Evolutionary conservation across 2,797 vertebrate species (phyloP).

Genomic region (Spea hammondii): DNA sequence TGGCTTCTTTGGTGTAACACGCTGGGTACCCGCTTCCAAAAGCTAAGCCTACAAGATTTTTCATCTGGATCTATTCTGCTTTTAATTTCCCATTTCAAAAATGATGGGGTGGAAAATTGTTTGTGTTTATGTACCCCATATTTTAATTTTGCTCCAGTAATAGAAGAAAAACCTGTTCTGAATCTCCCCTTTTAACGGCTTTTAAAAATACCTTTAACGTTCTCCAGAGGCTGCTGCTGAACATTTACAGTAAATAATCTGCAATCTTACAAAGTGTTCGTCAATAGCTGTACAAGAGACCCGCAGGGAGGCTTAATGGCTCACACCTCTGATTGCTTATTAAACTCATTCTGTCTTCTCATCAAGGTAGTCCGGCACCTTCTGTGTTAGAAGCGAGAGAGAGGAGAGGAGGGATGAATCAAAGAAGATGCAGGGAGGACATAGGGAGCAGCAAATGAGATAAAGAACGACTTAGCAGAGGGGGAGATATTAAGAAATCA

Average conservation of each 20-base stretch:
- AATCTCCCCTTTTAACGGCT: not conserved
- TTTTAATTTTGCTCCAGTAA: not conserved
- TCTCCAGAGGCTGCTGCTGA: not conserved
- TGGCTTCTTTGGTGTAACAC: too few species aligned
- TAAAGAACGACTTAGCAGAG: not conserved
- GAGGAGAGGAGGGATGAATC: not conserved
- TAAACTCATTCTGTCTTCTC: conserved; percentile 15
- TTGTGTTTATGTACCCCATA: too few species aligned
- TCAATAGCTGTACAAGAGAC: not conserved
- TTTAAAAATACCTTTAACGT: not conserved
- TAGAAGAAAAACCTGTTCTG: not conserved
- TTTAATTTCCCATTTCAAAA: not conserved
- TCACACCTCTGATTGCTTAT: not conserved
- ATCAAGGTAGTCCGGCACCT: conserved; percentile 14
- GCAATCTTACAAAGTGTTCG: conserved; percentile 15
- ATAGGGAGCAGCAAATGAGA: not conserved
- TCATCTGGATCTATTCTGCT: not conserved
- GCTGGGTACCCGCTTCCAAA: too few species aligned
- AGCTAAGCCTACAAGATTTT: too few species aligned
- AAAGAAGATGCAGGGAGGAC: not conserved
- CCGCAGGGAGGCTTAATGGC: not conserved
- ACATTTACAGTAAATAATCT: conserved; percentile 19
- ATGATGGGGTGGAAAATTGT: not conserved
- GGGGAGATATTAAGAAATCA: not conserved
- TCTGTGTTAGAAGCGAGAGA: not conserved